Evolutionary conservation across 2,797 vertebrate genomes (phyloP).

Genomic region (Protosalanx chinensis): DNA sequence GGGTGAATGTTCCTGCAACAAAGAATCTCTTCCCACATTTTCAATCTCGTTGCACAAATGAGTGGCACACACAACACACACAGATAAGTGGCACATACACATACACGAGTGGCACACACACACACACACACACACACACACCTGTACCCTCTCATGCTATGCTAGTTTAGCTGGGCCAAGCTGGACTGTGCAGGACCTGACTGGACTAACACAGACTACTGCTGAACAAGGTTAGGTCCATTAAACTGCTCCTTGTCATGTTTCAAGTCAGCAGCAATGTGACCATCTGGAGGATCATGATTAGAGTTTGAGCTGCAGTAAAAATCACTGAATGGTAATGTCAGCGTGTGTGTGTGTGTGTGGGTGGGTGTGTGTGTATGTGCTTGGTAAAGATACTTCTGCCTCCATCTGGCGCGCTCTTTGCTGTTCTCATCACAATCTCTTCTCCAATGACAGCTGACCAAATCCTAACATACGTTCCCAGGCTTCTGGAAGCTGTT

Average conservation of each 20-base stretch:
- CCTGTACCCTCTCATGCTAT: too few relatives aligned
- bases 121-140: background rate
- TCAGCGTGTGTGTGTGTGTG: background rate
- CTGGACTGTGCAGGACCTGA: background rate
- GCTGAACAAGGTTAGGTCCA: too few relatives aligned
- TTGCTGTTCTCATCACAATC: background rate
- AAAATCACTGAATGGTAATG: slow-evolving; percentile 12
- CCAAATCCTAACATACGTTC: background rate
- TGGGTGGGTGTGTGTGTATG: background rate
- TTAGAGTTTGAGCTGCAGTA: slow-evolving; percentile 12
- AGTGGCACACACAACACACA: too few relatives aligned
- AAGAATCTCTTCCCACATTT: background rate
- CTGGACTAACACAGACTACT: too few relatives aligned
- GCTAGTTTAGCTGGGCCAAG: background rate
- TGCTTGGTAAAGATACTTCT: too few relatives aligned
- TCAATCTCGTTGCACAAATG: background rate
- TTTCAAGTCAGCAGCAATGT: slow-evolving; percentile 8
- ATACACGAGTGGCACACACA: background rate
- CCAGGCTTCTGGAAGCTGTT: background rate
- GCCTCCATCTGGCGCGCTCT: background rate
- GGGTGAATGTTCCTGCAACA: background rate
- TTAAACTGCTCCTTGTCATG: slow-evolving; percentile 6
- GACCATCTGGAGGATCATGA: slow-evolving; percentile 2
- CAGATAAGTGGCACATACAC: too few relatives aligned
- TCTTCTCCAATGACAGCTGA: background rate